Conservation (phyloP, 1,140 invertebrate species). For the Macrocentrus cingulum region DNA sequence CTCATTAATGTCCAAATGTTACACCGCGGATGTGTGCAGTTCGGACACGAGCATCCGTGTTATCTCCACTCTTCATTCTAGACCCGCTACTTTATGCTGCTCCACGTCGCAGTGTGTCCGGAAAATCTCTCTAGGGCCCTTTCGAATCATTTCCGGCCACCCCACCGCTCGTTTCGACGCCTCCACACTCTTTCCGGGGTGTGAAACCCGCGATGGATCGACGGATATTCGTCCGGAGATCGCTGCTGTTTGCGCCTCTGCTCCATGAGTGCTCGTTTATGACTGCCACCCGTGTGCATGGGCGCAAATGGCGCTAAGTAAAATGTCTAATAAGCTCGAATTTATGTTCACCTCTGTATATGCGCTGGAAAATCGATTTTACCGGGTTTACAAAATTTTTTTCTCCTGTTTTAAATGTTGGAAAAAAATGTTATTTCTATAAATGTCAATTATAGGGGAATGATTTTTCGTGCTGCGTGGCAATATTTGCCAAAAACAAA, state of each 20-base stretch:
- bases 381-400: too few relatives aligned
- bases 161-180: neutral
- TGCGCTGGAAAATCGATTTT: too few relatives aligned
- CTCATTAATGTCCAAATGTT: constrained; percentile 28
- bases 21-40: neutral
- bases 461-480: too few relatives aligned
- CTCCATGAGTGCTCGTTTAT: constrained; percentile 8
- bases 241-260: neutral
- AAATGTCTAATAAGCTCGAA: too few relatives aligned
- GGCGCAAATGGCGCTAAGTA: too few relatives aligned
- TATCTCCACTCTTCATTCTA: constrained; percentile 4
- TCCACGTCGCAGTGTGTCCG: neutral
- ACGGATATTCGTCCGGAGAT: constrained; percentile 12
- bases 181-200: neutral
- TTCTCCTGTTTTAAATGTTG: too few relatives aligned
- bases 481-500: neutral
- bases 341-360: too few relatives aligned
- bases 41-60: neutral
- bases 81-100: neutral
- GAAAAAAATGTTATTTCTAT: too few relatives aligned
- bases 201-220: constrained; percentile 4
- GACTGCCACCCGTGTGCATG: neutral
- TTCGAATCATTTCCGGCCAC: constrained; percentile 7
- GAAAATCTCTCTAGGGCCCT: neutral
- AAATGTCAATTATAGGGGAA: too few relatives aligned